These are phyloP conservation scores for Sebastiscus tertius DNA, from an alignment of 2,797 vertebrate species.

Conservation along the genomic window DNA sequence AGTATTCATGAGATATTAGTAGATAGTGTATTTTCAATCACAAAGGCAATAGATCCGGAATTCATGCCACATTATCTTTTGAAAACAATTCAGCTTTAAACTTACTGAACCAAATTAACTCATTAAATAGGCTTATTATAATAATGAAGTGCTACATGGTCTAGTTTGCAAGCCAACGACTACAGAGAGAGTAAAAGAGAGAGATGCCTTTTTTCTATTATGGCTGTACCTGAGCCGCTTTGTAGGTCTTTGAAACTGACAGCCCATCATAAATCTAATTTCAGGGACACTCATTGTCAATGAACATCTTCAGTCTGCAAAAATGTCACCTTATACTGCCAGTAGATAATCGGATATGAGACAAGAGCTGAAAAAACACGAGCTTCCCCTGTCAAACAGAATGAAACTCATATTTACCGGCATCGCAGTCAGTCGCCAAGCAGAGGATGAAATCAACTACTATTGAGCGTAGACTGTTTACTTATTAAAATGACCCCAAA, in stretches of 20 bases:
- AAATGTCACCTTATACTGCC: constrained; percentile 60
- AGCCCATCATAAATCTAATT: constrained; percentile 74
- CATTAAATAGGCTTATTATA: constrained; percentile 13
- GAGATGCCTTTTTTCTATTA: constrained; percentile 17
- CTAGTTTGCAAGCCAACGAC: constrained; percentile 30
- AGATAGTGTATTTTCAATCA: background rate
- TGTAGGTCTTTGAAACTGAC: constrained; percentile 61
- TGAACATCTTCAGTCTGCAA: constrained; percentile 61
- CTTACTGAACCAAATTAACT: background rate
- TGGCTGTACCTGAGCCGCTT: constrained; percentile 30
- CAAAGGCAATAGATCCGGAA: background rate
- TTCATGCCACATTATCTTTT: background rate
- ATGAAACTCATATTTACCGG: constrained; percentile 61
- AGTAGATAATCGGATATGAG: constrained; percentile 65
- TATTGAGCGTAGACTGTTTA: constrained; percentile 53
- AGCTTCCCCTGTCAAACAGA: constrained; percentile 58
- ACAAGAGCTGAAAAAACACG: constrained; percentile 52
- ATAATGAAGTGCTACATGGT: constrained; percentile 7
- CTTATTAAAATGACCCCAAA: constrained; percentile 67
- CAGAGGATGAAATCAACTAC: constrained; percentile 48
- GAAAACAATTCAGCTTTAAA: constrained; percentile 16
- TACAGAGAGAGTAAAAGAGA: constrained; percentile 1
- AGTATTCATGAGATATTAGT: background rate
- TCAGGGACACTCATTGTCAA: constrained; percentile 61
- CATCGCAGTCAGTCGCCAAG: constrained; percentile 37